These are phyloP conservation scores for Lerema accius DNA, from an alignment of 1,140 invertebrate species.

Conservation along the genomic window DNA sequence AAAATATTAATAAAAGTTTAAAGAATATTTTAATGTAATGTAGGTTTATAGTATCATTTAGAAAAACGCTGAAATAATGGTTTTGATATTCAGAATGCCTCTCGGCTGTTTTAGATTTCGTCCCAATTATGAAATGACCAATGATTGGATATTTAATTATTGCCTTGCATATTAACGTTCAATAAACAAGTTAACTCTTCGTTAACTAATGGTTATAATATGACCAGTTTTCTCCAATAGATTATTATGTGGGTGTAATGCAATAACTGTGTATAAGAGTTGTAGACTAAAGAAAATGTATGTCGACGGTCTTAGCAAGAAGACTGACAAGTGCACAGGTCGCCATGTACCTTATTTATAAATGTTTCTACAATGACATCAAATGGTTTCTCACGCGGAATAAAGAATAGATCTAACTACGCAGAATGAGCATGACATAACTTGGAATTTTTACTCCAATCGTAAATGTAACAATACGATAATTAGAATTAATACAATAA, in stretches of 20 bases:
- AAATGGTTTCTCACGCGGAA: constrained; percentile 2
- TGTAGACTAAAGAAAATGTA: not conserved
- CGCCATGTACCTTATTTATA: not conserved
- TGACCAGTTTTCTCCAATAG: too few species aligned
- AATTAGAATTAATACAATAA: not conserved
- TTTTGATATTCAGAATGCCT: too few species aligned
- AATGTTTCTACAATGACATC: constrained; percentile 1
- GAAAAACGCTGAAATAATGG: too few species aligned
- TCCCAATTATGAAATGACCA: too few species aligned
- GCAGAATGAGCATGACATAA: not conserved
- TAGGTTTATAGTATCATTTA: too few species aligned
- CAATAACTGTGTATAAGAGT: not conserved
- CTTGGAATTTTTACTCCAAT: not conserved
- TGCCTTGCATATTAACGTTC: too few species aligned
- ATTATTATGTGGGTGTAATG: not conserved
- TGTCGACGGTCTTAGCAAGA: not conserved
- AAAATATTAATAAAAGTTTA: too few species aligned
- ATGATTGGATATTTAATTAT: too few species aligned
- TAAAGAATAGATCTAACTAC: not conserved
- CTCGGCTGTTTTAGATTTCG: too few species aligned
- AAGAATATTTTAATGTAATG: too few species aligned
- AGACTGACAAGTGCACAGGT: constrained; percentile 5
- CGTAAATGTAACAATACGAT: not conserved
- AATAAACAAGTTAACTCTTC: too few species aligned
- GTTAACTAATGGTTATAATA: too few species aligned